Base-by-base conservation (phyloP, 1,140 invertebrate species). In the Cyphomyrmex costatus region DNA sequence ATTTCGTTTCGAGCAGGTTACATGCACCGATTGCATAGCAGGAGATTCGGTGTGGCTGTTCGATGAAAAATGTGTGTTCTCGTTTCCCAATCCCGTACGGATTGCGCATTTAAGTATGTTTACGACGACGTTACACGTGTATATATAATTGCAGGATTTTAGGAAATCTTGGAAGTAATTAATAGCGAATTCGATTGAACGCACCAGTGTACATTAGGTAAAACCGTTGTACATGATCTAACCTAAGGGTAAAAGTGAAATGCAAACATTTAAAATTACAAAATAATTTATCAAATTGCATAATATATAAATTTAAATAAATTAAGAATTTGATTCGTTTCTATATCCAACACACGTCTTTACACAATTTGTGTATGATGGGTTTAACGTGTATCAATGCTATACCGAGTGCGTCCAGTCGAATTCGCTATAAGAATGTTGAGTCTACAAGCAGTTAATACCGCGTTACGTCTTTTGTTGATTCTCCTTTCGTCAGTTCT, bases 91-190 rank as follows among this genome's bases (percentile, higher is more conserved):
- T 2, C 21, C 6, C 24, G 71, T 56, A 33, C 74, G 4, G 24
- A 33, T 66, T 33, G 21, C 51, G 53, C 24, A 4, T 27, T 19
- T 21, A 58, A 60, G 10, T 42, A n/a, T 53, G 5, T 71, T 73
- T 68, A 19, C 49, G 60, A 6, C 56, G 60, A 74, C 56, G 61
- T 36, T 12, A 14, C 24, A 53, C n/a, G 27, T n/a, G 46, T 46
- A 30, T 49, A 53, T 46, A 30, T 49, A 53, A 84, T 87, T 51
- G 60, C 58, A 36, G 24, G 12, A 19, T 7, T 42, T 68, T 21
- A 36, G 19, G 66, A 86, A 88, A 68, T 63, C 74, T 10, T 84
- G 68, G 5, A 70, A 88, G 61, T 86, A 78, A 92, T 92, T 86
- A 10, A 42, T 42, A 42, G 36, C 10, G 36, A 42, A 42, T 42